Conservation (phyloP, 2,888 invertebrate genomes). For the Tetanocera ferruginea region DNA sequence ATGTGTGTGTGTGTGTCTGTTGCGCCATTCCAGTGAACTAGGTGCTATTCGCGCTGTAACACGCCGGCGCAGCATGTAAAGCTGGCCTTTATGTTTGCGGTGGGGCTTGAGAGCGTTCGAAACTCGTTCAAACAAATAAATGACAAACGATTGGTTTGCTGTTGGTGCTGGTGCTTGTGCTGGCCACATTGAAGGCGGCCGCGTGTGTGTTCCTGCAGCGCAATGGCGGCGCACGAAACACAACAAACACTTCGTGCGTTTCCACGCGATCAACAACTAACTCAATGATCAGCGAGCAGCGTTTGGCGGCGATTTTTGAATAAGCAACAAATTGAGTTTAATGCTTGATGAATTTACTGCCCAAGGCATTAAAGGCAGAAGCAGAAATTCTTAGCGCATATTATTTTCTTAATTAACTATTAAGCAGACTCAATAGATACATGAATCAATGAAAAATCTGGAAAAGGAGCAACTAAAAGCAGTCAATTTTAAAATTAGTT, state of each 20-base stretch:
- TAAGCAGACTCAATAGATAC: too few relatives aligned
- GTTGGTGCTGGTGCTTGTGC: slow-evolving; percentile 46
- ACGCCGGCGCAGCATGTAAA: slow-evolving; percentile 29
- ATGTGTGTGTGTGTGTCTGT: slow-evolving; percentile 47
- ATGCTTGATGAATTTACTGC: background rate
- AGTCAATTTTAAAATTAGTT: too few relatives aligned
- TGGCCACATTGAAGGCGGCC: slow-evolving; percentile 37
- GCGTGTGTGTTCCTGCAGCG: slow-evolving; percentile 39
- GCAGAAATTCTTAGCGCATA: too few relatives aligned
- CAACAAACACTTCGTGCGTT: slow-evolving; percentile 1
- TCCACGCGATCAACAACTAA: background rate
- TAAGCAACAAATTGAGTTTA: slow-evolving; percentile 9
- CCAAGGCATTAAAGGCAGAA: too few relatives aligned
- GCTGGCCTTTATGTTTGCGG: background rate
- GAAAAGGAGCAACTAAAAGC: too few relatives aligned
- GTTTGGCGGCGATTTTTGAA: background rate
- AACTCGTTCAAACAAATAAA: background rate
- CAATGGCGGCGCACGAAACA: slow-evolving; percentile 27
- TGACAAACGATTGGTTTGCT: slow-evolving; percentile 34
- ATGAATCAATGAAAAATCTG: too few relatives aligned
- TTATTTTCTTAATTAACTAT: too few relatives aligned
- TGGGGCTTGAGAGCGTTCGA: background rate
- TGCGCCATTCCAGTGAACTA: background rate
- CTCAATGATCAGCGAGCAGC: too few relatives aligned
- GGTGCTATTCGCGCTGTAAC: slow-evolving; percentile 39